Evolutionary conservation across 2,797 vertebrate species (phyloP).

Genomic region (Hafferia zeledoni): DNA sequence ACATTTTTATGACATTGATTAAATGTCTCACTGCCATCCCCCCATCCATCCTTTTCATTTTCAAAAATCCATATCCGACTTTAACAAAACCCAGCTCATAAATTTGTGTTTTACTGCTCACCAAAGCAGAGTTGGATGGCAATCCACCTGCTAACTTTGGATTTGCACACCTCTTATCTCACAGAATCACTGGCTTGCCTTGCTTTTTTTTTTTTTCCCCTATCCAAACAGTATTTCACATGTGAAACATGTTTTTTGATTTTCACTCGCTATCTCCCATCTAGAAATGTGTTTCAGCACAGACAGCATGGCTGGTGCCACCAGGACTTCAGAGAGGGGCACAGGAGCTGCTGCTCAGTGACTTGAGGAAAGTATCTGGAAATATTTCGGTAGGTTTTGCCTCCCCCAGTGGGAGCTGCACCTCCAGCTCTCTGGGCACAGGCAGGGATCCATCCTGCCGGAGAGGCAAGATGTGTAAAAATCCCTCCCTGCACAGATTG

Average conservation of each 20-base stretch:
- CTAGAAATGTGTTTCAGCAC: not conserved
- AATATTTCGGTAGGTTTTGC: not conserved
- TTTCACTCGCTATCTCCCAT: not conserved
- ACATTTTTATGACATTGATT: conserved; percentile 87
- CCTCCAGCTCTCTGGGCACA: fast-evolving
- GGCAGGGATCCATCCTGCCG: not conserved
- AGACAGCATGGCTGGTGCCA: not conserved
- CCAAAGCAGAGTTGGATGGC: conserved; percentile 44
- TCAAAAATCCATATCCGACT: conserved; percentile 77
- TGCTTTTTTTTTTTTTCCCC: not conserved
- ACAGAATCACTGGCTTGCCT: not conserved
- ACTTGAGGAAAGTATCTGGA: not conserved
- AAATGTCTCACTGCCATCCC: conserved; percentile 75
- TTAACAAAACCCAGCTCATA: conserved; percentile 78
- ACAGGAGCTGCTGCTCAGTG: not conserved
- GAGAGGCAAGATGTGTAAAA: not conserved
- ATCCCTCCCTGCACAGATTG: not conserved
- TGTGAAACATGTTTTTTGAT: not conserved
- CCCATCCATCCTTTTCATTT: conserved; percentile 80
- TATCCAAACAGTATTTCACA: not conserved
- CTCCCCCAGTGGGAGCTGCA: not conserved
- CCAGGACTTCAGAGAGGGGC: not conserved
- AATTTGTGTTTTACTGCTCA: conserved; percentile 74
- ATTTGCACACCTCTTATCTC: not conserved
- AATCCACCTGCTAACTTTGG: not conserved